A percentile compares a stretch with the other conserved stretches of the same genome.
Evolutionary conservation across 1,140 invertebrate genomes (phyloP).

Genomic region (Drosophila pseudoananassae): DNA sequence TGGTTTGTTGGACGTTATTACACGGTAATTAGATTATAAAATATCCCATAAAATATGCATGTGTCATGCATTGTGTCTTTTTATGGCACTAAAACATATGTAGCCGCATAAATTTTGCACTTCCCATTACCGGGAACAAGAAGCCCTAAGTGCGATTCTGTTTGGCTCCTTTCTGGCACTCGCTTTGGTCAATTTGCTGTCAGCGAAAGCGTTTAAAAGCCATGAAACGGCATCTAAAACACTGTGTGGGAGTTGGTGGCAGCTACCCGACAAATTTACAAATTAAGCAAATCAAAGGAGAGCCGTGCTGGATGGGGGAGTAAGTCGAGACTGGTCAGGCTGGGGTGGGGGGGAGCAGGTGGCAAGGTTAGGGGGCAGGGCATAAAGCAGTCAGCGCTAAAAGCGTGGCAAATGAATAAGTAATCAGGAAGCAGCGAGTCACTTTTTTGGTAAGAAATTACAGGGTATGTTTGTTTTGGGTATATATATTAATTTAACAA

Average conservation of each 20-base stretch:
- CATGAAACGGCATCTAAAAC: conserved; percentile 61
- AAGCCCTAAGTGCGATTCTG: conserved; percentile 23
- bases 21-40: conserved; percentile 81
- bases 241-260: conserved; percentile 2
- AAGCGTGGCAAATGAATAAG: conserved; percentile 77
- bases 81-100: conserved; percentile 77
- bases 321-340: not conserved
- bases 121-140: conserved; percentile 3
- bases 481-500: not conserved
- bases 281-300: conserved; percentile 79
- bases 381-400: conserved; percentile 61
- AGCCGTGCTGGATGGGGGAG: conserved; percentile 4
- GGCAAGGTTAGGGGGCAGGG: conserved; percentile 25
- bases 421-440: conserved; percentile 66
- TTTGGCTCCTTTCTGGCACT: conserved; percentile 12
- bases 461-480: conserved; percentile 13
- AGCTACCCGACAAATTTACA: conserved; percentile 62
- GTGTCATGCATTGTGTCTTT: conserved; percentile 73
- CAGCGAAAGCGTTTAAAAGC: conserved; percentile 74
- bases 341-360: not conserved
- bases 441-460: conserved; percentile 30
- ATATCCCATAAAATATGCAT: conserved; percentile 79
- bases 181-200: conserved; percentile 71
- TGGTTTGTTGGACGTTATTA: conserved; percentile 64
- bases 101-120: conserved; percentile 41